These are phyloP conservation scores for Lanius ludovicianus DNA, from an alignment of 2,113 vertebrate species.

Conservation along the genomic window DNA sequence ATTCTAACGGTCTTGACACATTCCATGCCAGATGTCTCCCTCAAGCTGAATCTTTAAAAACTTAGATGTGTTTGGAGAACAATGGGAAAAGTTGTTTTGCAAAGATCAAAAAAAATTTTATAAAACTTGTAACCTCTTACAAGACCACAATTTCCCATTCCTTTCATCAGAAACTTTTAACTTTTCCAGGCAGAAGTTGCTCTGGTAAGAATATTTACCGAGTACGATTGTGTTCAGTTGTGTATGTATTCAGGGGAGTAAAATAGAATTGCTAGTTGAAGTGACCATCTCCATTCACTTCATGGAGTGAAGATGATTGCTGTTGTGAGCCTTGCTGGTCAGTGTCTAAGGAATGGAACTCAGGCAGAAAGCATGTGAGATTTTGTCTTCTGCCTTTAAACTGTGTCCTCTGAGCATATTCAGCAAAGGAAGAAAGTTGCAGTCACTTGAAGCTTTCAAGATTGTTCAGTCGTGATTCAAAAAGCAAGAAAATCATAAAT, in stretches of 20 bases:
- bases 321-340: neutral
- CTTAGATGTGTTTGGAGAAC: neutral
- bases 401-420: neutral
- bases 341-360: neutral
- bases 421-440: neutral
- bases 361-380: neutral
- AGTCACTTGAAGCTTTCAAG: neutral
- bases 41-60: neutral
- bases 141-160: neutral
- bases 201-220: neutral
- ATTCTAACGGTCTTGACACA: neutral
- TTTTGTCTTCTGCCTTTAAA: neutral
- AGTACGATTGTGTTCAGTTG: neutral
- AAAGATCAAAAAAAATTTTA: neutral
- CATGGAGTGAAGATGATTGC: neutral
- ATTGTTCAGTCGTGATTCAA: neutral
- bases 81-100: slow-evolving; percentile 35
- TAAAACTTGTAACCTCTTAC: neutral
- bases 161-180: neutral
- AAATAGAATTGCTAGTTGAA: neutral
- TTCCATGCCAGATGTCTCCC: neutral
- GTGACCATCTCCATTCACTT: neutral
- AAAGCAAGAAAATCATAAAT: neutral
- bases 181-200: neutral
- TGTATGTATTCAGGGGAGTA: neutral